Percentiles rank a stretch among this genome's conserved stretches.
phyloP scores from a whole-genome alignment of 1,140 invertebrate species.

The Neodiprion lecontei region DNA sequence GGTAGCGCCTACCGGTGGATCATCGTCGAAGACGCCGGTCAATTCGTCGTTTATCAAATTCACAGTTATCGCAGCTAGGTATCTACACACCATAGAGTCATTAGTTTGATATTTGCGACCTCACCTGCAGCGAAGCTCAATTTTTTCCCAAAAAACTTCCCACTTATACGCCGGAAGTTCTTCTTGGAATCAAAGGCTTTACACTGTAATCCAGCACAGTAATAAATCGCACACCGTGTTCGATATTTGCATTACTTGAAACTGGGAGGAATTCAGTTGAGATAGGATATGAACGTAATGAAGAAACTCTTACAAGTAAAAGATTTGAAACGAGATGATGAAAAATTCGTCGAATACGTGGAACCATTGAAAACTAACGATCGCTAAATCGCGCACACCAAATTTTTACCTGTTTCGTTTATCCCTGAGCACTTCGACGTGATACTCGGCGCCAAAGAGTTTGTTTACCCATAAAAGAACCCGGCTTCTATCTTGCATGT shows the following conservation, averaged over 20 bases:
- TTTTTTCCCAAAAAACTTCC: no score
- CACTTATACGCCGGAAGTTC: no score
- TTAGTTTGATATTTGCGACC: neutral
- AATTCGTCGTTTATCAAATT: slow-evolving; percentile 40
- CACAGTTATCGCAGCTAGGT: slow-evolving; percentile 33
- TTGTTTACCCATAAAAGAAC: slow-evolving; percentile 35
- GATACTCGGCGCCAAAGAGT: slow-evolving; percentile 38
- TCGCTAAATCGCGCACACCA: no score
- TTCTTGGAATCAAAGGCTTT: no score
- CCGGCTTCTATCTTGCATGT: slow-evolving; percentile 23
- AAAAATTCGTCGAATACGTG: no score
- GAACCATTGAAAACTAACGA: no score
- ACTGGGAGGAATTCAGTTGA: neutral
- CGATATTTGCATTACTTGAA: neutral
- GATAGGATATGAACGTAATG: no score
- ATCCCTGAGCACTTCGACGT: slow-evolving; percentile 35
- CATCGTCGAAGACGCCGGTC: slow-evolving; percentile 30
- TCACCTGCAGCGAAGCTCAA: no score
- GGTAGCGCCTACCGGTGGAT: slow-evolving; percentile 30
- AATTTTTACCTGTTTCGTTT: slow-evolving; percentile 34
- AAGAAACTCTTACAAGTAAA: no score
- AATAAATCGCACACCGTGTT: no score
- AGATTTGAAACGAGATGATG: no score
- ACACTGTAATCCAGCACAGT: no score
- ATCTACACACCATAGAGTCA: slow-evolving; percentile 15